These are phyloP conservation scores for Scaptodrosophila lebanonensis DNA, from an alignment of 1,140 invertebrate genomes.

Conservation along the genomic window DNA sequence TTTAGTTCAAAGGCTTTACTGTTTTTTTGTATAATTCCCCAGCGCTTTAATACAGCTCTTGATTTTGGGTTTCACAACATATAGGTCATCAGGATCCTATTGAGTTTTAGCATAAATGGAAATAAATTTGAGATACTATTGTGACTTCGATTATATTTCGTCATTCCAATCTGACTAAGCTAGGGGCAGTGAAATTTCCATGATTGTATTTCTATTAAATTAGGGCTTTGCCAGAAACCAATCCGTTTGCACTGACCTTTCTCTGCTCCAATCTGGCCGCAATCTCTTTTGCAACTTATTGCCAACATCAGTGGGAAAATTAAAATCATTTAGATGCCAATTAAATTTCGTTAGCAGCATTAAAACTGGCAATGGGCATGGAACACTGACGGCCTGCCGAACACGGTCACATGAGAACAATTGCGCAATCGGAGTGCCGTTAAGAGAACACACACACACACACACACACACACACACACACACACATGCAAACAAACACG, in stretches of 20 bases:
- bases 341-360: constrained; percentile 75
- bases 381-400: neutral
- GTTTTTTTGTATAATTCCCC: too few species aligned
- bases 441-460: neutral
- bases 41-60: too few species aligned
- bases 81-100: too few species aligned
- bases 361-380: constrained; percentile 46
- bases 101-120: too few species aligned
- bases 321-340: constrained; percentile 75
- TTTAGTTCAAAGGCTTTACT: too few species aligned
- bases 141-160: too few species aligned
- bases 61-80: too few species aligned
- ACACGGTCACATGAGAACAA: constrained; percentile 68
- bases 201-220: neutral
- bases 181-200: too few species aligned
- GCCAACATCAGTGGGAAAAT: constrained; percentile 70
- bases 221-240: neutral
- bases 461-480: neutral
- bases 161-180: too few species aligned
- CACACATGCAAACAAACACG: neutral
- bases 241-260: too few species aligned
- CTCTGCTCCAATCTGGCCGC: constrained; percentile 41
- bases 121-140: too few species aligned
- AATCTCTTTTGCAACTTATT: constrained; percentile 65
- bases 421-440: constrained; percentile 41